Evolutionary conservation across 2,888 invertebrate genomes (phyloP).

Genomic region (Priocnemis perturbator): DNA sequence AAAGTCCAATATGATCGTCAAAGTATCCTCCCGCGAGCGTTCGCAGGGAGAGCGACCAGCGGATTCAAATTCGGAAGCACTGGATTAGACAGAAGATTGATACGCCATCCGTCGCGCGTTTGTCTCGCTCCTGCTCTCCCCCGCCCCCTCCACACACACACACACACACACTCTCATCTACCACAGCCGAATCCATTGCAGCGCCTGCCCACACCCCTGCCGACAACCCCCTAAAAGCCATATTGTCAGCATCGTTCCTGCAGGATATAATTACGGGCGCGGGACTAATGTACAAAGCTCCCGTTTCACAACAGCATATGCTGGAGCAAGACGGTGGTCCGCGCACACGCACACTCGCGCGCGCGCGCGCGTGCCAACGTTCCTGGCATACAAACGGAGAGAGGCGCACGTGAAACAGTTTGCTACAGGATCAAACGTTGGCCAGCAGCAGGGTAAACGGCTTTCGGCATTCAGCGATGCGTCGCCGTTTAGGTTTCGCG

Average conservation of each 20-base stretch:
- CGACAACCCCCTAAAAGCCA: slow-evolving; percentile 8
- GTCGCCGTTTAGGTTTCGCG: neutral
- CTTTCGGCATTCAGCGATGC: slow-evolving; percentile 12
- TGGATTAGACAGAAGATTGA: too few species aligned
- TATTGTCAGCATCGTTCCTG: slow-evolving; percentile 37
- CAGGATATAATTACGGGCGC: slow-evolving; percentile 39
- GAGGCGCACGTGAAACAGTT: neutral
- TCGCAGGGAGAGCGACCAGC: too few species aligned
- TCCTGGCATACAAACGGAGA: neutral
- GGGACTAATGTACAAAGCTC: slow-evolving; percentile 40
- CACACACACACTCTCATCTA: too few species aligned
- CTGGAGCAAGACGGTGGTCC: slow-evolving; percentile 20
- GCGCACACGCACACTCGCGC: slow-evolving; percentile 20
- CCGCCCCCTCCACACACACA: neutral
- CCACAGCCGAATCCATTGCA: too few species aligned
- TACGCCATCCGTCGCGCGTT: too few species aligned
- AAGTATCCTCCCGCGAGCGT: too few species aligned
- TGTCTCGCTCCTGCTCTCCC: neutral
- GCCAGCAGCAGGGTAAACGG: slow-evolving; percentile 22
- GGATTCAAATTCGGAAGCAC: neutral
- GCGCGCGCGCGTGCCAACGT: slow-evolving; percentile 14
- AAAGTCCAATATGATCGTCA: too few species aligned
- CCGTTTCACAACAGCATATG: neutral
- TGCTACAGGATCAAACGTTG: slow-evolving; percentile 32
- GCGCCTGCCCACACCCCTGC: neutral